Evolutionary conservation across 2,113 vertebrate species (phyloP), one percentile per base, ranked within the genome.

Genomic region (Rhinogobius similis): DNA sequence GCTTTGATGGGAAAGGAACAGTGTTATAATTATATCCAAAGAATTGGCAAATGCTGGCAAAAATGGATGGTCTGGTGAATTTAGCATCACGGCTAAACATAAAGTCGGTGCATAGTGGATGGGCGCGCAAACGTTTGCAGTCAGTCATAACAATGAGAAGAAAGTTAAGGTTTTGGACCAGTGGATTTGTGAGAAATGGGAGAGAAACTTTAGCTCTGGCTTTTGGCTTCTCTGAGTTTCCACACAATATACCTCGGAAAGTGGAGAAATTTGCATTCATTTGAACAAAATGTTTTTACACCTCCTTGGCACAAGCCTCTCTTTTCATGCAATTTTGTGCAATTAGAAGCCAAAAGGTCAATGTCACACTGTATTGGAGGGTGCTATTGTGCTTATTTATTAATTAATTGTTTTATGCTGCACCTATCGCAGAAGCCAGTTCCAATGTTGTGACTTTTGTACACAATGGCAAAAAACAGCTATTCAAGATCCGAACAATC

Each of bases 61-160:
- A 78, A 77, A 77, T 64, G 66, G 29, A 43, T 24, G 23, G 43
- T 62, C 50, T 73, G 69, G 75, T 64, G 44, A 75, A 66, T 50
- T 36, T 38, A 72, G 48, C 63, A 66, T 85, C 77, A 72, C 3
- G n/a, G 29, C 16, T 52, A 41, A 70, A 76, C 61, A 83, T 75
- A 75, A 58, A 70, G 62, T 50, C 56, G 70, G 75, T 62, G 77
- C 69, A 71, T 50, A 66, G 70, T 44, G 78, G 76, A 82, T 78
- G 73, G 75, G 55, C 63, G 36, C 67, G 68, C 76, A 81, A 80
- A 82, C 41, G 52, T 80, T 71, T 86, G 84, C 78, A 82, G 72
- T 87, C 86, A 84, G 82, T 77, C 82, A 81, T 85, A 82, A 88
- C 65, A 65, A 77, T 76, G 63, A 65, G 38, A 78, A 75, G 68